Evolutionary conservation across 2,888 invertebrate species (phyloP), one percentile per base, ranked within the genome.

Genomic region (Germaria angustata): DNA sequence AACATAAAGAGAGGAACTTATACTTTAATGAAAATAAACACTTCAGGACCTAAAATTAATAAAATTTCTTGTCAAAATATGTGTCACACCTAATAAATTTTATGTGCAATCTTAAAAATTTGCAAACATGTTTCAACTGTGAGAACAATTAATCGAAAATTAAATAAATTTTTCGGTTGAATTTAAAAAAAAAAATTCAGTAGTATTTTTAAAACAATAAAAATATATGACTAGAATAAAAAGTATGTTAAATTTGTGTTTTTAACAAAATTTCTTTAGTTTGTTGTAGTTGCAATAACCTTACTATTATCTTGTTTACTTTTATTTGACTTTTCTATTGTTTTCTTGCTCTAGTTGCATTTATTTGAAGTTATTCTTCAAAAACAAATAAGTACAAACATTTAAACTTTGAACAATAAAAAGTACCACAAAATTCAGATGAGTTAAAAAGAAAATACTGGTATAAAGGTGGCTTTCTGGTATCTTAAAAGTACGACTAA

Each of bases 101-200:
- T 17, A 44, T 44, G 7, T 7, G 3, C 4, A n/a, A 41, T 41
- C n/a, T 41, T n/a, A n/a, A n/a, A n/a, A n/a, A n/a, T n/a, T n/a
- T n/a, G n/a, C n/a, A n/a, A n/a, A n/a, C 11, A 41, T 13, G 15
- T 9, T 36, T 46, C 49, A 72, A 46, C 46, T 22, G 20, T 24
- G 73, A 15, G 49, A 57, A 76, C 49, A 57, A 57, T 36, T 49
- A 20, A 28, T 9, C 1, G 46, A 4, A 65, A 75, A 46, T 36
- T 28, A 66, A 46, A 39, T 17, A 28, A 11, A 34, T 41, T 49
- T 7, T 49, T 61, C 17, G 24, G 4, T 69, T 34, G 32, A 28
- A 46, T 24, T 11, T 15, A n/a, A n/a, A n/a, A 46, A 4, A 55
- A 34, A 9, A 36, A 36, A 15, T 17, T 3, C 4, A 44, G 41